phyloP scores from a whole-genome alignment of 1,140 invertebrate genomes.

The Anagrus nilaparvatae region DNA sequence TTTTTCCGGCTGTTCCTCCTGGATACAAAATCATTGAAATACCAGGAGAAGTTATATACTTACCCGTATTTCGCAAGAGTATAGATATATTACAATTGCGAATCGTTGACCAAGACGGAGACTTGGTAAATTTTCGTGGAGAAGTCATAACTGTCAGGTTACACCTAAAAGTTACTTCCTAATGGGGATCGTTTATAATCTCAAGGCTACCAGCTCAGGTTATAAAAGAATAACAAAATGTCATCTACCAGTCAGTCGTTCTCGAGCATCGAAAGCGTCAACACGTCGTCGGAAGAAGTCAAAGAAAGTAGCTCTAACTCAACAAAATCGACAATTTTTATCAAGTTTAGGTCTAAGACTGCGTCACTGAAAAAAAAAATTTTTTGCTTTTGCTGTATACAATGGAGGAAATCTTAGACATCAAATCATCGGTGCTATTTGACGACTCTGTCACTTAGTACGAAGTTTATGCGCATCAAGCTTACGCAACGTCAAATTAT shows the following conservation, averaged over 20 bases:
- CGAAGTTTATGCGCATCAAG: constrained; percentile 29
- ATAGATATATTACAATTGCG: constrained; percentile 13
- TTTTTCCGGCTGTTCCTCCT: constrained; percentile 18
- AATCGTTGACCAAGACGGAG: constrained; percentile 17
- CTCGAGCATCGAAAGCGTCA: constrained; percentile 6
- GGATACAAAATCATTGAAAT: constrained; percentile 26
- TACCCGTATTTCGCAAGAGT: constrained; percentile 6
- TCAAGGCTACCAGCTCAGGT: too few relatives aligned
- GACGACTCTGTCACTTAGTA: constrained; percentile 27
- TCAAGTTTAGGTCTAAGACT: constrained; percentile 16
- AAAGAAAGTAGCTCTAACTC: too few relatives aligned
- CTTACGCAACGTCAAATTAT: constrained; percentile 26
- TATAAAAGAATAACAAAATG: constrained; percentile 3
- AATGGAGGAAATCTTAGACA: not conserved
- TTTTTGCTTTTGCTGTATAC: not conserved
- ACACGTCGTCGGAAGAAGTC: too few relatives aligned
- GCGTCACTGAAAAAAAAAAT: not conserved
- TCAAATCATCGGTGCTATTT: constrained; percentile 3
- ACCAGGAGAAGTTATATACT: constrained; percentile 16
- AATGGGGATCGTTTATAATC: constrained; percentile 5
- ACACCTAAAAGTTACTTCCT: constrained; percentile 10
- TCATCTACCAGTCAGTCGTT: constrained; percentile 12
- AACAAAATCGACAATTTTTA: constrained; percentile 15
- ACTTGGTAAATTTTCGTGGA: constrained; percentile 16
- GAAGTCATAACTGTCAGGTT: constrained; percentile 22